Conservation (phyloP, 2,888 invertebrate species). For the Bunonema sp. region DNA sequence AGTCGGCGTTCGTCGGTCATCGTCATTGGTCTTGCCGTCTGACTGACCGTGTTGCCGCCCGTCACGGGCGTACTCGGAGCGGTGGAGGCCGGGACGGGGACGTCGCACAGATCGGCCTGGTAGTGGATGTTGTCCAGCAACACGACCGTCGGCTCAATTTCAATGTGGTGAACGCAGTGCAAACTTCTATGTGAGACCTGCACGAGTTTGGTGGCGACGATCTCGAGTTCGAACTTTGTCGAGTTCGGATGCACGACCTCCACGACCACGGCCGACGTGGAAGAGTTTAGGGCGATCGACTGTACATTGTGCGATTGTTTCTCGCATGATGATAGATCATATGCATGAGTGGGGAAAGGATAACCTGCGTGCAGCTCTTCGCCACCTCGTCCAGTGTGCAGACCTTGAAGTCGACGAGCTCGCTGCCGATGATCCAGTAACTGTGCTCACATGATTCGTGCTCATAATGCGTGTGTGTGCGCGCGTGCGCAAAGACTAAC, state of each 20-base stretch:
- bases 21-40: no score
- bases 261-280: conserved; percentile 13
- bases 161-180: not conserved
- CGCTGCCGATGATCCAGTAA: conserved; percentile 23
- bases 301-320: conserved; percentile 7
- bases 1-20: no score
- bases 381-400: conserved; percentile 23
- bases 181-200: not conserved
- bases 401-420: conserved; percentile 15
- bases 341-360: no score
- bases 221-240: conserved; percentile 17
- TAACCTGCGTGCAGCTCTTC: conserved; percentile 22
- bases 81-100: no score
- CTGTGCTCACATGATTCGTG: conserved; percentile 6
- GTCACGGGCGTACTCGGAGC: no score
- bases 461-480: not conserved
- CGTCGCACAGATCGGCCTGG: conserved; percentile 19
- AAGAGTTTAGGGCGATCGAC: conserved; percentile 15
- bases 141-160: conserved; percentile 19
- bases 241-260: conserved; percentile 28
- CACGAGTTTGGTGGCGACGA: not conserved
- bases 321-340: no score
- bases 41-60: no score
- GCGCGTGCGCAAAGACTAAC: conserved; percentile 4
- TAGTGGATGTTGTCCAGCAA: conserved; percentile 24